Percentiles rank a stretch among this genome's conserved stretches.
phyloP scores from a whole-genome alignment of 2,797 vertebrate genomes.

The Diplodus puntazzo region DNA sequence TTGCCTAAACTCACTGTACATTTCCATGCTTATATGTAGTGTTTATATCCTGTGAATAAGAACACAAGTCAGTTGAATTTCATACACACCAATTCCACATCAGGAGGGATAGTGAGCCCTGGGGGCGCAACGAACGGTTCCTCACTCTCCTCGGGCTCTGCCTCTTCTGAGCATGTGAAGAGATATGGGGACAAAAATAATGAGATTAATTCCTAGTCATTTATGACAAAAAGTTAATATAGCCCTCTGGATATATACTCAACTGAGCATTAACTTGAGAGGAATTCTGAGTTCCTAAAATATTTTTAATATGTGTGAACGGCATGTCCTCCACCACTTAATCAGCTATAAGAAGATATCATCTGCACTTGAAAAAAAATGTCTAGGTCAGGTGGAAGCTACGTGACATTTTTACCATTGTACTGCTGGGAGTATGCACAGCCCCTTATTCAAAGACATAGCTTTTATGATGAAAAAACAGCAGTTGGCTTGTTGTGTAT shows the following conservation, averaged over 20 bases:
- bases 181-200: constrained; percentile 19
- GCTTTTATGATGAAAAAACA: neutral
- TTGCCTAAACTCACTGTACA: neutral
- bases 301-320: neutral
- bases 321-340: neutral
- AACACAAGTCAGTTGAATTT: constrained; percentile 11
- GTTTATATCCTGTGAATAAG: neutral
- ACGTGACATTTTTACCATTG: constrained; percentile 32
- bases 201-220: constrained; percentile 9
- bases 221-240: constrained; percentile 21
- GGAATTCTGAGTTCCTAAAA: constrained; percentile 41
- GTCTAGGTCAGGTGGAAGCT: constrained; percentile 25
- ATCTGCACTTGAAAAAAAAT: constrained; percentile 29
- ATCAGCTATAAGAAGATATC: constrained; percentile 22
- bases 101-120: constrained; percentile 92
- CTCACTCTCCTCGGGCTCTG: constrained; percentile 92
- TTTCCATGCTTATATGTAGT: neutral
- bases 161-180: constrained; percentile 73
- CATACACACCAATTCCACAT: constrained; percentile 95
- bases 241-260: constrained; percentile 15
- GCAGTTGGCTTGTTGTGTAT: neutral
- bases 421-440: constrained; percentile 17
- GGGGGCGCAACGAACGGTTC: constrained; percentile 95
- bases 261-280: constrained; percentile 22
- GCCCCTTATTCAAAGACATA: constrained; percentile 25